These are phyloP conservation scores for Melieria omissa DNA, from an alignment of 2,888 invertebrate genomes.

Conservation along the genomic window DNA sequence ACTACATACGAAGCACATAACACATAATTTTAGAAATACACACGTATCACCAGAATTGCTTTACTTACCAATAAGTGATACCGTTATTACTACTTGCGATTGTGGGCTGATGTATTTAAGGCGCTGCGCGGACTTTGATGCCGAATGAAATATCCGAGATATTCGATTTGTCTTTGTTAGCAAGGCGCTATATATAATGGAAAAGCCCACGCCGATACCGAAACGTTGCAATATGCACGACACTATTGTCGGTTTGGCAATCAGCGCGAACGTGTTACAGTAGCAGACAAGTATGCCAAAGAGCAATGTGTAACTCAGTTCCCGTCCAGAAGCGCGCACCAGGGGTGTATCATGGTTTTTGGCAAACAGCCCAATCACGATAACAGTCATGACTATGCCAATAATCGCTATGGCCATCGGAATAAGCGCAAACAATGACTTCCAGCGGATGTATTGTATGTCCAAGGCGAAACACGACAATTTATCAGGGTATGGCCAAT, in stretches of 20 bases:
- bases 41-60: too few species aligned
- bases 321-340: conserved; percentile 82
- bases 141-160: conserved; percentile 78
- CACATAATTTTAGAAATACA: too few species aligned
- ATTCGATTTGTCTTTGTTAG: conserved; percentile 81
- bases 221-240: conserved; percentile 75
- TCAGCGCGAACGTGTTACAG: conserved; percentile 76
- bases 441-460: conserved; percentile 75
- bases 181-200: conserved; percentile 80
- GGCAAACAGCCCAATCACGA: conserved; percentile 73
- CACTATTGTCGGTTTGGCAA: conserved; percentile 74
- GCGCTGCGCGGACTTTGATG: conserved; percentile 76
- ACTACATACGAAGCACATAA: too few species aligned
- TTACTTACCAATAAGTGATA: conserved; percentile 68
- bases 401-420: conserved; percentile 73
- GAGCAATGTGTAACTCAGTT: conserved; percentile 81
- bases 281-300: conserved; percentile 78
- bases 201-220: conserved; percentile 78
- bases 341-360: conserved; percentile 77
- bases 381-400: conserved; percentile 72
- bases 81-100: conserved; percentile 78
- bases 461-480: conserved; percentile 73
- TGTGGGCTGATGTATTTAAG: conserved; percentile 81
- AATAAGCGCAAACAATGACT: conserved; percentile 73
- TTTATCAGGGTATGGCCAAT: conserved; percentile 74